Evolutionary conservation across 2,797 vertebrate genomes (phyloP).

Genomic region (Parotocinclus haroldoi): DNA sequence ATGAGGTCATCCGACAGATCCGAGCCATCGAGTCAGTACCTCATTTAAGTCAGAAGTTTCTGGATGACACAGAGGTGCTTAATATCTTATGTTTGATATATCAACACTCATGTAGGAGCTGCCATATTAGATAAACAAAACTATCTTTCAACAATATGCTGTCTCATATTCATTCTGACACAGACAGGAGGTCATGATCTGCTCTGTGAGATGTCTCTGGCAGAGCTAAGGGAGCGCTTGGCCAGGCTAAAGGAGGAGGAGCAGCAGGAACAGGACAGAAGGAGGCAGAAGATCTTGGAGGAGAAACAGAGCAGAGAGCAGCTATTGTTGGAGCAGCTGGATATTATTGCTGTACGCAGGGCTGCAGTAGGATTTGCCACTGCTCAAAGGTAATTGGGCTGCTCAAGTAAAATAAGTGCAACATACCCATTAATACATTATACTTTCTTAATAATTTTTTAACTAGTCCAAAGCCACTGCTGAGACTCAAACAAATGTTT

Average conservation of each 20-base stretch:
- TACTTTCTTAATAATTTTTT: too few relatives aligned
- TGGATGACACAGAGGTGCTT: slow-evolving; percentile 86
- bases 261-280: slow-evolving; percentile 71
- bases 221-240: slow-evolving; percentile 82
- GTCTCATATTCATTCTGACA: neutral
- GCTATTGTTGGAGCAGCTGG: slow-evolving; percentile 73
- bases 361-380: slow-evolving; percentile 67
- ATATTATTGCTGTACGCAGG: slow-evolving; percentile 74
- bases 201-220: slow-evolving; percentile 87
- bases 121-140: neutral
- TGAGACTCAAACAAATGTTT: too few relatives aligned
- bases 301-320: slow-evolving; percentile 76
- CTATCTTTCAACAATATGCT: too few relatives aligned
- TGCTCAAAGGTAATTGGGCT: slow-evolving; percentile 70
- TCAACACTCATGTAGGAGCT: neutral
- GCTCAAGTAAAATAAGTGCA: neutral
- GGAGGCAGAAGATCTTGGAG: slow-evolving; percentile 74
- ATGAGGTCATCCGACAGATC: slow-evolving; percentile 76
- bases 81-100: neutral
- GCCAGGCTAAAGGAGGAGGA: slow-evolving; percentile 71
- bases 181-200: slow-evolving; percentile 81
- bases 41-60: slow-evolving; percentile 63
- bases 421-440: too few relatives aligned
- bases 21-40: slow-evolving; percentile 73
- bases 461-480: too few relatives aligned